phyloP scores from a whole-genome alignment of 2,113 vertebrate species.

The Aplodontia rufa region DNA sequence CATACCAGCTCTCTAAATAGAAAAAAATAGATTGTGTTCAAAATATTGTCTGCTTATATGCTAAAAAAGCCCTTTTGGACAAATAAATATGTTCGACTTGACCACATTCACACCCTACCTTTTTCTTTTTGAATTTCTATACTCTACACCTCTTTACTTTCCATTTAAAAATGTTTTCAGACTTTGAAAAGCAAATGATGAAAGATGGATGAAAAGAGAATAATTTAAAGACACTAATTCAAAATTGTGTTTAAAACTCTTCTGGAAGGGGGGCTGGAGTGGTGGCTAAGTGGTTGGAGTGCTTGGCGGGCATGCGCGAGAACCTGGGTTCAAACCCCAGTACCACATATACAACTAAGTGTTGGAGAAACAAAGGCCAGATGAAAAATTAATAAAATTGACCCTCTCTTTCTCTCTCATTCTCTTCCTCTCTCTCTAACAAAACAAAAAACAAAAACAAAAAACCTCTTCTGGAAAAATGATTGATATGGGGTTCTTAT shows the following conservation, averaged over 20 bases:
- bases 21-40: conserved; percentile 36
- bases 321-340: too few relatives aligned
- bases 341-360: too few relatives aligned
- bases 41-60: conserved; percentile 52
- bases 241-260: conserved; percentile 30
- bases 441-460: too few relatives aligned
- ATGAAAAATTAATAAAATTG: too few relatives aligned
- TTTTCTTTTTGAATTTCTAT: not conserved
- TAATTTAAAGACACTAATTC: conserved; percentile 33
- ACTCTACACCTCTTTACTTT: not conserved
- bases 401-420: too few relatives aligned
- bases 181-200: conserved; percentile 26
- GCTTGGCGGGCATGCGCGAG: too few relatives aligned
- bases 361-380: too few relatives aligned
- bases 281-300: too few relatives aligned
- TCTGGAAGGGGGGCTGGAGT: not conserved
- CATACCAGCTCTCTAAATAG: conserved; percentile 52
- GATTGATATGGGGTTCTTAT: conserved; percentile 4
- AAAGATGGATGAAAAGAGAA: not conserved
- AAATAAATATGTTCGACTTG: conserved; percentile 41
- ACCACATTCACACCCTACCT: not conserved
- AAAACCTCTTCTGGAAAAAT: conserved; percentile 29
- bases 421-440: too few relatives aligned
- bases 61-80: conserved; percentile 32
- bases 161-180: not conserved